Evolutionary conservation across 2,113 vertebrate species (phyloP), one percentile per base, ranked within the genome.

Genomic region (Hystrix cristata): DNA sequence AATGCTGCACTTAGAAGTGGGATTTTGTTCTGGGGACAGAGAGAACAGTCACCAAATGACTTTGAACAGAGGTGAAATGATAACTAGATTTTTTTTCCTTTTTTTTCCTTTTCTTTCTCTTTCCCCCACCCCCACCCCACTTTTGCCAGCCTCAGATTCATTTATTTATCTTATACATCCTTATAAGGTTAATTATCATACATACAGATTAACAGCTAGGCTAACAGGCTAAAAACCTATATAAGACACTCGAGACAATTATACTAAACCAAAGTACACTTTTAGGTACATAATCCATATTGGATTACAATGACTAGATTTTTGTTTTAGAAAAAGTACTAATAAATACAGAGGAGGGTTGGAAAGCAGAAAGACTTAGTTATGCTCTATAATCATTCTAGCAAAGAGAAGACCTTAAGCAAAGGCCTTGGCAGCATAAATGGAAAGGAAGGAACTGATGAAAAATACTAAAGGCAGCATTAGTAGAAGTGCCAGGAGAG

Each of bases 281-380:
- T 38, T 38, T 38, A 38, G 38, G 38, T 38, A 38, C 38, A 38
- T 38, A 38, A 38, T 38, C 38, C 38, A 38, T 38, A 38, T 38
- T 38, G 38, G 38, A 38, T 38, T 38, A 38, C 38, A 38, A 38
- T 38, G 38, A 38, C 38, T 38, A 38, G 57, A 15, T 15, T 60
- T 78, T 79, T 25, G 5, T 79, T 93, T 69, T 60, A 84, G 71
- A 93, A 90, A 79, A 88, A 62, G 60, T 16, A 57, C 46, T 82
- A 71, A 25, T n/a, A 48, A 51, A 21, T 29, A 65, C n/a, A 74
- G 38, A 76, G 38, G 25, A 81, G 12, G 3, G 48, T 78, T 87
- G 60, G 43, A 51, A 55, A 91, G 34, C 67, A 74, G 62, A 21
- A 86, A 69, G 15, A 21, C 46, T 38, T 38, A 43, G 71, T 67